Base-by-base conservation (phyloP, 1,140 invertebrate genomes). In the Cepaea nemoralis region DNA sequence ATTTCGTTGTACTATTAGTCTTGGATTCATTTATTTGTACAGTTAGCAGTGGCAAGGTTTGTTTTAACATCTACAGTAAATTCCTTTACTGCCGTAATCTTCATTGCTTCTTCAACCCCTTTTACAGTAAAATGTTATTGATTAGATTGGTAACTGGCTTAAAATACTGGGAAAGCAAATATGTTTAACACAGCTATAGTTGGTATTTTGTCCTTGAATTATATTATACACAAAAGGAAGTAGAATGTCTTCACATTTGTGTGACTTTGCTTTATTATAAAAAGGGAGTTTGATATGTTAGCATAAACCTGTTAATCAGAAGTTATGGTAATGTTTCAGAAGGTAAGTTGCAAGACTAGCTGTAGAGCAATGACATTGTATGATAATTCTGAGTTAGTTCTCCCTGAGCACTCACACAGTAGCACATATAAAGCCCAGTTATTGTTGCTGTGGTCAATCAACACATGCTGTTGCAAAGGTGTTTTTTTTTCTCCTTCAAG, bases 1-100 rank as follows among this genome's bases (percentile, higher is more conserved):
- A 63, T 77, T 40, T 63, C 16, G 33, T 77, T 77, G 75, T 55
- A 77, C 75, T 14, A 63, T 6, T 27, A 66, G 31, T 27, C 55
- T 59, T 55, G 59, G 42, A 77, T 39, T 19, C 39, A 74, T 70
- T 39, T 5, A 70, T 70, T 70, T 22, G 19, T 70, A 40, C 19
- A 70, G 37, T 70, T 27, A 73, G n/a, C 70, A 48, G 40, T 31
- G n/a, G 22, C 71, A 63, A 19, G 22, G 27, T 31, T 63, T 40
- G 37, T 39, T 71, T 71, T 39, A 16, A 5, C 40, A 37, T 40
- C 69, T 8, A 22, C 50, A 22, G 50, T 55, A 39, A 45, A 40
- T n/a, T n/a, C 8, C 10, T 2, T 40, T 40, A 12, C 12, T 71
- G 69, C 37, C 40, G 39, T 45, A 71, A 71, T 39, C 10, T 71